A percentile compares a stretch with the other conserved stretches of the same genome.
Conservation (phyloP, 2,113 vertebrate species). For the Pontoporia blainvillei region DNA sequence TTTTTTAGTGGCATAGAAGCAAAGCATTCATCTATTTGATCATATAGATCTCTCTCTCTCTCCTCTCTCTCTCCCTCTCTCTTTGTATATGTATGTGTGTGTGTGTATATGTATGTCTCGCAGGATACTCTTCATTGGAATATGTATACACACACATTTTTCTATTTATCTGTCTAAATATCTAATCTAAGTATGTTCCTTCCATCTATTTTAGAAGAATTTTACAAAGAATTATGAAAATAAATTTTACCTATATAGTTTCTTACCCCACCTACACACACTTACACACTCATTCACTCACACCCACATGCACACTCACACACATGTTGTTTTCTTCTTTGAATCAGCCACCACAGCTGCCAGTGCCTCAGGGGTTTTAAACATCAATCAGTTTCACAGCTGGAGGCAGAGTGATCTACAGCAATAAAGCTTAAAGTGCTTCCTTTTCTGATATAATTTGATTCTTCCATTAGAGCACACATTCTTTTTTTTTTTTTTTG, state of each 20-base stretch:
- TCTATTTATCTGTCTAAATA: not conserved
- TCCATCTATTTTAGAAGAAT: not conserved
- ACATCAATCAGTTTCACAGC: slow-evolving; percentile 79
- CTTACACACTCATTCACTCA: slow-evolving; percentile 52
- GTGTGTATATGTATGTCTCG: not conserved
- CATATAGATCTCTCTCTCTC: not conserved
- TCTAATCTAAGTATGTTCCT: not conserved
- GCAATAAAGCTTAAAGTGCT: slow-evolving; percentile 79
- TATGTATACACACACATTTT: not conserved
- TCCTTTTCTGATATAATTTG: slow-evolving; percentile 79
- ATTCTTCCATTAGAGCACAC: slow-evolving; percentile 76
- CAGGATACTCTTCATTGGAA: not conserved
- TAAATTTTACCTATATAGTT: not conserved
- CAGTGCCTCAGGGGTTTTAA: slow-evolving; percentile 72
- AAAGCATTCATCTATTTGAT: not conserved
- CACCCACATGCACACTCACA: slow-evolving; percentile 49
- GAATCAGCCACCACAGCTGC: slow-evolving; percentile 74
- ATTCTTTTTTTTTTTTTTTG: slow-evolving; percentile 23
- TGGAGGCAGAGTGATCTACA: slow-evolving; percentile 79
- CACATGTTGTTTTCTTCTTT: slow-evolving; percentile 41
- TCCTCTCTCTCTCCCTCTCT: not conserved
- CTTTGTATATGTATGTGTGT: not conserved
- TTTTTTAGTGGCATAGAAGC: not conserved
- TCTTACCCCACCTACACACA: not conserved
- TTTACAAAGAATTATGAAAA: slow-evolving; percentile 25